A percentile compares a stretch with the other conserved stretches of the same genome.
These are phyloP conservation scores for Sinhomidia bicolor DNA, from an alignment of 2,888 invertebrate genomes.

Conservation along the genomic window DNA sequence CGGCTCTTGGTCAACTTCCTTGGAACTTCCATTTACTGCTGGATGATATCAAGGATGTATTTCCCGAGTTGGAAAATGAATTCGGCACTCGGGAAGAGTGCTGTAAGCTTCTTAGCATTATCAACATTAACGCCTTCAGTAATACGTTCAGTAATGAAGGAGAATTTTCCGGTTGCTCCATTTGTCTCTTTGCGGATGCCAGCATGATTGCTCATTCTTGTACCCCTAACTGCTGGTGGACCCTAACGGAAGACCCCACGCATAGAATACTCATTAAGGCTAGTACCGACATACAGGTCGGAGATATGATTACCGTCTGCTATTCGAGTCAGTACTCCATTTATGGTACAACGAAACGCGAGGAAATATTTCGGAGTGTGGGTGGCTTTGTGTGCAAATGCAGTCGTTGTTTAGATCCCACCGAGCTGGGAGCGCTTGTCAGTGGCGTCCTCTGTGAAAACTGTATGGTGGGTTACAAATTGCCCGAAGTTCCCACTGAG, in stretches of 20 bases:
- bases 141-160: constrained; percentile 58
- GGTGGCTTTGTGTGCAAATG: constrained; percentile 80
- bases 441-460: constrained; percentile 76
- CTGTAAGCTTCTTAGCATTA: constrained; percentile 49
- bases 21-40: constrained; percentile 60
- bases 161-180: constrained; percentile 65
- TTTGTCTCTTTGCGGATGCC: constrained; percentile 66
- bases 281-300: constrained; percentile 84
- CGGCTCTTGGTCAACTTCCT: constrained; percentile 45
- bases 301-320: constrained; percentile 86
- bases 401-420: constrained; percentile 79
- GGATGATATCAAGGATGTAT: constrained; percentile 55
- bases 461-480: constrained; percentile 55
- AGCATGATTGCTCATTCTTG: constrained; percentile 88
- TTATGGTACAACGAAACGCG: constrained; percentile 76
- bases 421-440: constrained; percentile 80
- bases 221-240: constrained; percentile 81
- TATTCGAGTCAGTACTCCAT: constrained; percentile 84
- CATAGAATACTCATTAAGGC: constrained; percentile 85
- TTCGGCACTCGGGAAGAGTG: constrained; percentile 46
- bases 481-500: constrained; percentile 20
- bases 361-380: constrained; percentile 78
- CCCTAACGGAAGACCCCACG: constrained; percentile 82
- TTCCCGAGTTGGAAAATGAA: constrained; percentile 42
- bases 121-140: constrained; percentile 63